Percentiles rank a stretch among this genome's conserved stretches.
phyloP scores from a whole-genome alignment of 2,113 vertebrate species.

The Microtus richardsoni region DNA sequence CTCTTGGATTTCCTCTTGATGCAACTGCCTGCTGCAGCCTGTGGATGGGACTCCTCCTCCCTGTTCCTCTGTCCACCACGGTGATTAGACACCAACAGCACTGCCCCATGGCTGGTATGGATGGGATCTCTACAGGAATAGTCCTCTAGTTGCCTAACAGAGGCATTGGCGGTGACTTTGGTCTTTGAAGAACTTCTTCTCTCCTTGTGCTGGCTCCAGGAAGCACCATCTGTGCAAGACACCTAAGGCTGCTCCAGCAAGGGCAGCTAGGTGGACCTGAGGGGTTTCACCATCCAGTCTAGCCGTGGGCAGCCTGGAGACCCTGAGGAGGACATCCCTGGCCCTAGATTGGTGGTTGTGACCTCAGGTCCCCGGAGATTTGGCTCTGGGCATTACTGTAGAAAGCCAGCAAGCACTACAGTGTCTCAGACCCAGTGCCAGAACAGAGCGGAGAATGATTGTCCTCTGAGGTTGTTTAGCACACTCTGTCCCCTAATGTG shows the following conservation, averaged over 20 bases:
- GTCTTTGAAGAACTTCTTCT: neutral
- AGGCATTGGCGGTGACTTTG: neutral
- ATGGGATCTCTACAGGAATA: neutral
- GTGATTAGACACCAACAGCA: neutral
- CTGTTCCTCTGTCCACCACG: fast-evolving
- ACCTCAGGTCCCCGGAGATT: neutral
- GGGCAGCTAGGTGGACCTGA: neutral
- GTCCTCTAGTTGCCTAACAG: neutral
- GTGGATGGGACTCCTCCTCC: neutral
- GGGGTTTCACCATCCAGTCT: neutral
- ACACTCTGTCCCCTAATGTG: fast-evolving
- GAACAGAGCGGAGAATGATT: neutral
- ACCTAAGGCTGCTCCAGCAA: neutral
- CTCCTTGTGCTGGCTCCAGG: neutral
- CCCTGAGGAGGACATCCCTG: neutral
- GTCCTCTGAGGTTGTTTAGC: fast-evolving
- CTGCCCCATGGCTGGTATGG: neutral
- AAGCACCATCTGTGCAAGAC: neutral
- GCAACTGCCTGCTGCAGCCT: neutral
- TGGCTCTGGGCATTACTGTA: fast-evolving
- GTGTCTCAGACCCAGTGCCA: neutral
- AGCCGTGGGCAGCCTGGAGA: neutral
- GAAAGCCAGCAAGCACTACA: neutral
- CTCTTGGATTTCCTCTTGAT: neutral
- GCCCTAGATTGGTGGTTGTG: fast-evolving